Percentiles rank a stretch among this genome's conserved stretches.
These are phyloP conservation scores for Periophthalmus magnuspinnatus DNA, from an alignment of 2,797 vertebrate species.

Conservation along the genomic window DNA sequence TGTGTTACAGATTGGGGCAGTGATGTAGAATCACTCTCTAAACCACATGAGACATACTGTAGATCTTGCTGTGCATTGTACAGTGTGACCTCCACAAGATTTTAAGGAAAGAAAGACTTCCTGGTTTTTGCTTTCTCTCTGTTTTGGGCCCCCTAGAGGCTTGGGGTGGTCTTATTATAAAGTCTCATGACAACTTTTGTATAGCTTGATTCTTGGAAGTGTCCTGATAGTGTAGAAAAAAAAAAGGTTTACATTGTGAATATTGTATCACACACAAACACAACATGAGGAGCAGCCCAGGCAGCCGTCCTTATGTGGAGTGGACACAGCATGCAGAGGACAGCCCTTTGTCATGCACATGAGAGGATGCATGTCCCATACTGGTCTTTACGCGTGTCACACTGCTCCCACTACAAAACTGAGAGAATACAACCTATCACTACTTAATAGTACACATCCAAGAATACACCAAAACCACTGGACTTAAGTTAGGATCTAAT, in stretches of 20 bases:
- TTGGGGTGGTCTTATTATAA: no score
- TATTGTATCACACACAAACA: slow-evolving; percentile 13
- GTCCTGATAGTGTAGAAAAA: background rate
- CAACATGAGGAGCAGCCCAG: slow-evolving; percentile 7
- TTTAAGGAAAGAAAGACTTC: no score
- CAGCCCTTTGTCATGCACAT: slow-evolving; percentile 22
- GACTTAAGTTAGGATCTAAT: background rate
- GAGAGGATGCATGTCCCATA: background rate
- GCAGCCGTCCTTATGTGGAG: slow-evolving; percentile 15
- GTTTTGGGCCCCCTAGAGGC: background rate
- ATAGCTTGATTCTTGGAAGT: no score
- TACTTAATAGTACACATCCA: background rate
- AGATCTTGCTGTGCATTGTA: background rate
- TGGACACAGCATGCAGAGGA: slow-evolving; percentile 49
- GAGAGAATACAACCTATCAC: background rate
- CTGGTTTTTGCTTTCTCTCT: background rate
- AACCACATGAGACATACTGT: background rate
- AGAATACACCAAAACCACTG: background rate
- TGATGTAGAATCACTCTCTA: background rate
- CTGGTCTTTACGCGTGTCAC: background rate
- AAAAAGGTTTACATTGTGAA: background rate
- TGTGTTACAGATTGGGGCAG: background rate
- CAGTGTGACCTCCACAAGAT: background rate
- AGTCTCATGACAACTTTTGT: no score
- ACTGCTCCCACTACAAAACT: background rate